Base-by-base conservation (phyloP, 2,797 vertebrate genomes). In the Sebastes vulpes region DNA sequence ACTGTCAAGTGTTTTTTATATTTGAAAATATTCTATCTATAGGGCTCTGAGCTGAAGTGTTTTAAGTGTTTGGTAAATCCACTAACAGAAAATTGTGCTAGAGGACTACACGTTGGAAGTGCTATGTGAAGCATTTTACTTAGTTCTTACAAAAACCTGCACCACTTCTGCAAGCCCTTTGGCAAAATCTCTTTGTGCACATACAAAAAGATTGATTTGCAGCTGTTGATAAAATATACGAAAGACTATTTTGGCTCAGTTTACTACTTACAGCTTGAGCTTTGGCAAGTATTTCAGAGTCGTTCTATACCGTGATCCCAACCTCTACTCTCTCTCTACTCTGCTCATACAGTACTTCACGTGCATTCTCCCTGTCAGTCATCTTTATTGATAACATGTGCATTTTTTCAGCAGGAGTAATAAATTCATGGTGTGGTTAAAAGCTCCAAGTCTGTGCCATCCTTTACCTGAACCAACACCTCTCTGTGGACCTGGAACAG, bases 371-470 rank as follows among this genome's bases (percentile, higher is more conserved):
- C 42, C 53, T 74, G 42, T 70, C 79, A 46, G 25, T 86, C 18
- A 63, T 14, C 23, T 67, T 63, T 59, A 87, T 68, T 70, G 59
- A 76, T 75, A 59, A 65, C 54, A 38, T 16, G 14, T 68, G 65
- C 9, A 2, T 58, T 84, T 83, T 59, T 79, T 56, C 35, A 57
- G 58, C 50, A 12, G 26, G 4, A 52, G 57, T 29, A 23, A 52
- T 64, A 64, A 14, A 75, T 65, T 26, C 32, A 50, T 11, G n/a
- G 38, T 56, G 52, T 31, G n/a, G 32, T 75, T 59, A 10, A 26
- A 23, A 48, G 23, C 63, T 78, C 14, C 35, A n/a, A 6, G 61
- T 56, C 48, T 35, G 23, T 48, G 9, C 46, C 23, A 50, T 65
- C 9, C 7, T 79, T 52, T 48, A 25, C 16, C 10, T 53, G 28